Percentiles rank a stretch among this genome's conserved stretches.
Evolutionary conservation across 2,797 vertebrate genomes (phyloP).

Genomic region (Pantherophis alleghaniensis): DNA sequence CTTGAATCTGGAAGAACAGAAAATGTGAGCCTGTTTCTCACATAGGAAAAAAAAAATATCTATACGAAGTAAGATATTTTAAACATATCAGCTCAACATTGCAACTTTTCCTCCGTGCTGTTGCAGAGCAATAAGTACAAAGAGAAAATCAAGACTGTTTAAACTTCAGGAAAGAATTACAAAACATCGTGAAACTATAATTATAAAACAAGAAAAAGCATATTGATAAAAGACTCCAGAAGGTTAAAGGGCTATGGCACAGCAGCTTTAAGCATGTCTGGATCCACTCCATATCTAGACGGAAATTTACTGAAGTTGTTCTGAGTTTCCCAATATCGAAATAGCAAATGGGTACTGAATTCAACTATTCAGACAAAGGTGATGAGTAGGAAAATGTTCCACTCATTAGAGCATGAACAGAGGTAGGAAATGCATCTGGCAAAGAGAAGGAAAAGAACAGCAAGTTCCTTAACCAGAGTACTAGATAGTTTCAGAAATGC

Average conservation of each 20-base stretch:
- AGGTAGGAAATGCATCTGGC: background rate
- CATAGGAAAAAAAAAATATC: background rate
- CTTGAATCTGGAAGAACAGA: background rate
- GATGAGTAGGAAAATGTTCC: background rate
- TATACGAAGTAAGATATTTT: background rate
- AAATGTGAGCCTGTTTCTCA: background rate
- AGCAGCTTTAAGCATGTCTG: background rate
- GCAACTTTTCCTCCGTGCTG: background rate
- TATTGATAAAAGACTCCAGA: background rate
- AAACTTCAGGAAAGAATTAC: background rate
- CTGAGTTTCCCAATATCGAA: background rate
- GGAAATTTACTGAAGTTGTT: background rate
- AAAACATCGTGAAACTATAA: background rate
- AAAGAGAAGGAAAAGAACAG: background rate
- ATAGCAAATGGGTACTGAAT: background rate
- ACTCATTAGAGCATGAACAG: background rate
- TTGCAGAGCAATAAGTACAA: background rate
- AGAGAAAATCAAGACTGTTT: background rate
- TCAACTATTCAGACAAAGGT: background rate
- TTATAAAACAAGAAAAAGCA: background rate
- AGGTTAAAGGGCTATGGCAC: background rate
- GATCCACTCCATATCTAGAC: background rate
- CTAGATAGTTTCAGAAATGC: background rate
- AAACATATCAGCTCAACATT: background rate
- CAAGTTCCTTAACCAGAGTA: background rate